Evolutionary conservation across 2,113 vertebrate genomes (phyloP).

Genomic region (Gobiocypris rarus): DNA sequence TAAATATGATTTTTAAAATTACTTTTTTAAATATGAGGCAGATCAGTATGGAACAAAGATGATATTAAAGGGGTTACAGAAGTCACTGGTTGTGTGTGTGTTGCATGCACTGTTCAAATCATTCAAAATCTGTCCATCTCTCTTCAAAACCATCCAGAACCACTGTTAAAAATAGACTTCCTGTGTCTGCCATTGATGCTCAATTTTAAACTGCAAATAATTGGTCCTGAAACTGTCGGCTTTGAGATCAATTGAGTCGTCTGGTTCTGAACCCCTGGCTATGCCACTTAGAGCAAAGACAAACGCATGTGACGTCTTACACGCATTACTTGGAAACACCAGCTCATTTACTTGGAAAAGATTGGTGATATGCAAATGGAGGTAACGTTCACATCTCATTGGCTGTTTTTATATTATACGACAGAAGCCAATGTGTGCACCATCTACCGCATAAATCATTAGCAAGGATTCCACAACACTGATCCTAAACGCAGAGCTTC

Average conservation of each 20-base stretch:
- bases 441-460: slow-evolving; percentile 10
- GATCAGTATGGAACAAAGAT: slow-evolving; percentile 69
- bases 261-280: background rate
- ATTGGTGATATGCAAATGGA: slow-evolving; percentile 11
- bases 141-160: slow-evolving; percentile 15
- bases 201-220: background rate
- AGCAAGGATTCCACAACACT: slow-evolving; percentile 4
- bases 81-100: slow-evolving; percentile 57
- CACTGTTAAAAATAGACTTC: background rate
- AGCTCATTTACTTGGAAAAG: background rate
- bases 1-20: slow-evolving; percentile 81
- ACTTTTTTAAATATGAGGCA: slow-evolving; percentile 68
- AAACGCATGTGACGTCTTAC: background rate
- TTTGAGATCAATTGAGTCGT: background rate
- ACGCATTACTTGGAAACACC: slow-evolving; percentile 12
- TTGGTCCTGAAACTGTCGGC: background rate
- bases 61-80: slow-evolving; percentile 70
- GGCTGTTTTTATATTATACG: background rate
- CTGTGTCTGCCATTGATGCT: background rate
- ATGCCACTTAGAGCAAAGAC: background rate
- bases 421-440: slow-evolving; percentile 8
- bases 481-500: slow-evolving; percentile 4
- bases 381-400: slow-evolving; percentile 4
- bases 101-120: slow-evolving; percentile 66
- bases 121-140: background rate